Conservation (phyloP, 2,113 vertebrate genomes). For the Poeciliopsis prolifica region DNA sequence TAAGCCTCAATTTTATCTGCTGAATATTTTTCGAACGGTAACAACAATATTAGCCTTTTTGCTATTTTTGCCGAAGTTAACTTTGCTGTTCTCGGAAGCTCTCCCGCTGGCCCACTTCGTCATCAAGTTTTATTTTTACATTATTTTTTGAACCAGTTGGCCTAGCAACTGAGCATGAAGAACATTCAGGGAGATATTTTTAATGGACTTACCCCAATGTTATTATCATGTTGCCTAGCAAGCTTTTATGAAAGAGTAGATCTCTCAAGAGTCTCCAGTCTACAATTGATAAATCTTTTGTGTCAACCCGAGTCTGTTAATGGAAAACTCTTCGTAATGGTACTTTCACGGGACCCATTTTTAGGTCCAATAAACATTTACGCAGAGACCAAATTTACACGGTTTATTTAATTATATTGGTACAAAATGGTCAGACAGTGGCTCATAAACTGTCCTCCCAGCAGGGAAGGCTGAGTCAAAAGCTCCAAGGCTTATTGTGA, state of each 20-base stretch:
- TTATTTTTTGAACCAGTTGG: conserved; percentile 57
- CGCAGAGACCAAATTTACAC: conserved; percentile 31
- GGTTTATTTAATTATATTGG: neutral
- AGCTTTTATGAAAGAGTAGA: conserved; percentile 52
- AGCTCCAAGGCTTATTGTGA: neutral
- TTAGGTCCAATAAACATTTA: conserved; percentile 22
- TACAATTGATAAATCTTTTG: conserved; percentile 49
- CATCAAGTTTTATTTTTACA: conserved; percentile 68
- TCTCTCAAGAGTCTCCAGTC: conserved; percentile 51
- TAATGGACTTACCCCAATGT: conserved; percentile 59
- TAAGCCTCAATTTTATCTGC: neutral
- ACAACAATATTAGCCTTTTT: conserved; percentile 1
- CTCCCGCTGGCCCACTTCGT: conserved; percentile 59
- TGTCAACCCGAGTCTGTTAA: conserved; percentile 25
- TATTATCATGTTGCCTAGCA: conserved; percentile 57
- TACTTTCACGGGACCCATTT: conserved; percentile 12
- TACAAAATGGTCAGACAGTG: conserved; percentile 6
- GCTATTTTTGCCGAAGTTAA: conserved; percentile 40
- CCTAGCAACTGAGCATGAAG: conserved; percentile 63
- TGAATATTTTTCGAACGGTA: neutral
- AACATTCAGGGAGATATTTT: conserved; percentile 62
- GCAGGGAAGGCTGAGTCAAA: conserved; percentile 6
- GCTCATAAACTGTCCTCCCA: neutral
- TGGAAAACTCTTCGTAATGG: conserved; percentile 27
- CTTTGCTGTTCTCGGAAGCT: conserved; percentile 60